Evolutionary conservation across 2,113 vertebrate species (phyloP).

Genomic region (Burhinus bistriatus): DNA sequence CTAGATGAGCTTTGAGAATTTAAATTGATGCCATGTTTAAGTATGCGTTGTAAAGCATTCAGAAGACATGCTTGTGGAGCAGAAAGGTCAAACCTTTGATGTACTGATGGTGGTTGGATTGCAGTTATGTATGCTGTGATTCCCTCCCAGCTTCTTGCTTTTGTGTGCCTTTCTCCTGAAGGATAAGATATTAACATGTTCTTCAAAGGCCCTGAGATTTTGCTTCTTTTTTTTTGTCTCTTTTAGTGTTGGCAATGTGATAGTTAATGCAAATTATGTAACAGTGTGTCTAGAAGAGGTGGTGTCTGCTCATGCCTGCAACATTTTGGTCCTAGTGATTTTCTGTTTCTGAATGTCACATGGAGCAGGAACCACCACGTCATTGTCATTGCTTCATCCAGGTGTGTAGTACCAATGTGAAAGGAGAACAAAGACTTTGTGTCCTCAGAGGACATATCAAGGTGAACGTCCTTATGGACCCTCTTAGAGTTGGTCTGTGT

Average conservation of each 20-base stretch:
- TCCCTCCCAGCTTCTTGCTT: neutral
- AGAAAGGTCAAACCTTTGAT: neutral
- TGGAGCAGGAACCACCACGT: neutral
- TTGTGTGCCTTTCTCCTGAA: neutral
- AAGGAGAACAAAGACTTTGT: neutral
- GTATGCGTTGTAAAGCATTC: neutral
- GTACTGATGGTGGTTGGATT: neutral
- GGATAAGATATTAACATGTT: neutral
- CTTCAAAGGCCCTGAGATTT: neutral
- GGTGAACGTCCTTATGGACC: neutral
- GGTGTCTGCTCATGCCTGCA: neutral
- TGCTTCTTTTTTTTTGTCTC: neutral
- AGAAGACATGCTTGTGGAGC: neutral
- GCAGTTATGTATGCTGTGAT: rapidly evolving
- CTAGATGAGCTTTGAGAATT: neutral
- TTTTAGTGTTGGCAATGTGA: neutral
- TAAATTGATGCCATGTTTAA: neutral
- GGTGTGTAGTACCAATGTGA: neutral
- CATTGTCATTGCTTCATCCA: neutral
- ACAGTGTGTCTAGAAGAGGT: neutral
- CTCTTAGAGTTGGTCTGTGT: rapidly evolving
- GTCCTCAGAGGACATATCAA: neutral
- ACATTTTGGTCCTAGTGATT: neutral
- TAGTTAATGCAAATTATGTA: neutral
- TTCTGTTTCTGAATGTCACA: neutral